Conservation (phyloP, 2,797 vertebrate species). For the Acanthurus tractus region DNA sequence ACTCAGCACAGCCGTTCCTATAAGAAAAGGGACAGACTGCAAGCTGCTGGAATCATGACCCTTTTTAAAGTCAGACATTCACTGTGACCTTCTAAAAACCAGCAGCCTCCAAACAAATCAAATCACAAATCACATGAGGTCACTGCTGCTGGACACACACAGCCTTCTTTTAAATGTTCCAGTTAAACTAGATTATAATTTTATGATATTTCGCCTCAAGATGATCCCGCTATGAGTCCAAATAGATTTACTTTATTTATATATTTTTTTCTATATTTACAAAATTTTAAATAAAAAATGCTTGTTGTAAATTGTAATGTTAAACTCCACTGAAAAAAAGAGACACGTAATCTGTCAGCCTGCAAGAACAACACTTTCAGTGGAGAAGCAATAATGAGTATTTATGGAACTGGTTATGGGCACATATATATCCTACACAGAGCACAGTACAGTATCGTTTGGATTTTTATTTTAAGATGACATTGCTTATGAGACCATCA, state of each 20-base stretch:
- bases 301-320: neutral
- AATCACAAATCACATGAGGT: slow-evolving; percentile 27
- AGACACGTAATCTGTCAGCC: neutral
- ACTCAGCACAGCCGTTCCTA: neutral
- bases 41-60: neutral
- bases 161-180: neutral
- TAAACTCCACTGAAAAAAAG: slow-evolving; percentile 10
- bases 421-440: neutral
- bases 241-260: slow-evolving; percentile 27
- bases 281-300: slow-evolving; percentile 33
- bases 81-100: neutral
- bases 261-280: slow-evolving; percentile 44
- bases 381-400: neutral
- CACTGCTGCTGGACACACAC: slow-evolving; percentile 5
- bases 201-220: neutral
- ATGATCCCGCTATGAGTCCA: neutral
- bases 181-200: slow-evolving; percentile 6
- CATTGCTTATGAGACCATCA: slow-evolving; percentile 84
- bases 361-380: neutral
- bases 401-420: neutral
- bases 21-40: slow-evolving; percentile 2
- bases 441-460: neutral
- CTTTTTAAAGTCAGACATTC: slow-evolving; percentile 9
- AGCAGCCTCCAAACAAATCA: slow-evolving; percentile 18
- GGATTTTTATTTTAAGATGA: slow-evolving; percentile 73